phyloP scores from a whole-genome alignment of 2,888 invertebrate genomes.

The Cerceris ruficornis region DNA sequence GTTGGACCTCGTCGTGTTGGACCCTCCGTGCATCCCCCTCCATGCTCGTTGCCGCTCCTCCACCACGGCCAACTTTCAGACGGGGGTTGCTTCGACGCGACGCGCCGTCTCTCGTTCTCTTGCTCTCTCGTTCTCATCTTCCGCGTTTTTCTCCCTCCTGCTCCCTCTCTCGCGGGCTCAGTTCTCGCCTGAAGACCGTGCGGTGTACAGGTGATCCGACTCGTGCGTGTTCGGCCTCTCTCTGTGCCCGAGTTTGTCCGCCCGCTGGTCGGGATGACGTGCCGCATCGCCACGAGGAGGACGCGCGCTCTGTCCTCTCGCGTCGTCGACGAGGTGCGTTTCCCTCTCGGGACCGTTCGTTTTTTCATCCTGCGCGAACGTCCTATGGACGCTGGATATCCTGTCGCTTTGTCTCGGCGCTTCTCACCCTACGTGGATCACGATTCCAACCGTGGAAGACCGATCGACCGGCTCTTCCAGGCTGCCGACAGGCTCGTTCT shows the following conservation, averaged over 20 bases:
- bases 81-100: conserved; percentile 58
- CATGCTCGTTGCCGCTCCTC: conserved; percentile 9
- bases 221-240: conserved; percentile 46
- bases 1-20: conserved; percentile 46
- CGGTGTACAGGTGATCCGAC: conserved; percentile 66
- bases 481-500: conserved; percentile 31
- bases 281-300: conserved; percentile 58
- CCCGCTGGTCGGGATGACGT: conserved; percentile 50
- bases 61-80: conserved; percentile 45
- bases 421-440: background rate
- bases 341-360: background rate
- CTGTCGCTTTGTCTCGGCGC: background rate
- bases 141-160: conserved; percentile 37
- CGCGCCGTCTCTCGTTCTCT: conserved; percentile 31
- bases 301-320: conserved; percentile 49
- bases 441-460: background rate
- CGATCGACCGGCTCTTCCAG: conserved; percentile 9
- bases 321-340: conserved; percentile 48
- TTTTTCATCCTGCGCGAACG: no score
- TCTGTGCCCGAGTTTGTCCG: conserved; percentile 44
- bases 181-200: conserved; percentile 77
- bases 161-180: conserved; percentile 68
- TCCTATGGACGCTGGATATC: background rate
- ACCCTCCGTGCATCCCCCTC: conserved; percentile 44
- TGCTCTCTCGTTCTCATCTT: conserved; percentile 29